Evolutionary conservation across 2,888 invertebrate genomes (phyloP), one percentile per base, ranked within the genome.

Genomic region (Strigamia crassipes): DNA sequence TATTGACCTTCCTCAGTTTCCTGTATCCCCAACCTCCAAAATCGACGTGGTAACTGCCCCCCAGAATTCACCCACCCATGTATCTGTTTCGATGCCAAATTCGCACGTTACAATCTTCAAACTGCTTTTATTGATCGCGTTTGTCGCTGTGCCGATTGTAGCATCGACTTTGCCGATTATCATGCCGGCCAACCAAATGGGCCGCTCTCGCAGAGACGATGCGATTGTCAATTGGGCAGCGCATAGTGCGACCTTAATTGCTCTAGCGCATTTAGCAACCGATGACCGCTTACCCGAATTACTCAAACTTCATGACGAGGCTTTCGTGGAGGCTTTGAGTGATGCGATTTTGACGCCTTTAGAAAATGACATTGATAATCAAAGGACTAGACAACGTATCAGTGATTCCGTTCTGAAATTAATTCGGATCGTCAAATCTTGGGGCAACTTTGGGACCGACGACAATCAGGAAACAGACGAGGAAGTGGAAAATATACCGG

Each of bases 101-200:
- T 73, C 31, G 13, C 18, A 81, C 41, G 66, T 34, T n/a, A 10
- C 61, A 3, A 61, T 81, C 12, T 81, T 81, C 56, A 81, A 81
- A 61, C 31, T 81, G 81, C 61, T 81, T 10, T 34, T 81, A 12
- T 34, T 81, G 27, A 61, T 81, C n/a, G 81, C 81, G n/a, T 81
- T 81, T 34, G 66, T 81, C 10, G 81, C 81, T 5, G 81, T 61
- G n/a, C 81, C 81, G 2, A 81, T 81, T 10, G 21, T 81, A 61
- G 81, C 81, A 56, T 56, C 81, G 13, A 31, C 81, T 8, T n/a
- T 66, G 23, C 81, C 81, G 12, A n/a, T 81, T 23, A 18, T 81
- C 4, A 8, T 42, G n/a, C 81, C 80, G 12, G 1, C 31, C n/a
- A 41, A n/a, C n/a, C n/a, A n/a, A n/a, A n/a, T n/a, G n/a, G n/a